A percentile compares a stretch with the other conserved stretches of the same genome.
phyloP scores from a whole-genome alignment of 2,797 vertebrate species.

The Pteropus rufus region DNA sequence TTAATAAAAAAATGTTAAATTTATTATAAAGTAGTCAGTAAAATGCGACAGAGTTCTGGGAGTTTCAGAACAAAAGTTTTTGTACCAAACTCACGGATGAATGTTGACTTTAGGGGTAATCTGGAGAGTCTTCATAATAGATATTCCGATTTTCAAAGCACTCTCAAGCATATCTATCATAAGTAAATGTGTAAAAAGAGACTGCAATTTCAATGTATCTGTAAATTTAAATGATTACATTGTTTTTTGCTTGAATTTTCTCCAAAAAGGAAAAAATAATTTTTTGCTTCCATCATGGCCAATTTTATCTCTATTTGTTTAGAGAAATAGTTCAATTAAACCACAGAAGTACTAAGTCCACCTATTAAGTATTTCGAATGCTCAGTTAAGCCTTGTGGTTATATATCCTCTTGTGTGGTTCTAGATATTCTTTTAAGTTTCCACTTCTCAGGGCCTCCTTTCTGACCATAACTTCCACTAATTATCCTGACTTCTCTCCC shows the following conservation, averaged over 20 bases:
- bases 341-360: background rate
- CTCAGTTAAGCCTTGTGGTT: background rate
- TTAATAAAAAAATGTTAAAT: background rate
- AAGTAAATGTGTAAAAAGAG: background rate
- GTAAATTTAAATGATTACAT: slow-evolving; percentile 16
- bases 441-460: background rate
- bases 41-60: background rate
- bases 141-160: slow-evolving; percentile 8
- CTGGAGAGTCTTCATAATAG: background rate
- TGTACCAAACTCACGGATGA: background rate
- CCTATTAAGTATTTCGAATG: background rate
- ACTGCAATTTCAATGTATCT: background rate
- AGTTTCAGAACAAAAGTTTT: background rate
- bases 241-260: background rate
- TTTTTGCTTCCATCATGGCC: background rate
- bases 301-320: background rate
- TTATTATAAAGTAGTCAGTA: background rate
- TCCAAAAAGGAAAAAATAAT: background rate
- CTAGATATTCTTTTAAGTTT: background rate
- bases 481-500: background rate
- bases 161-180: background rate
- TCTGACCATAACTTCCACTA: background rate
- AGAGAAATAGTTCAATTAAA: background rate
- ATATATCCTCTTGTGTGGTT: background rate
- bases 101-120: background rate